Evolutionary conservation across 2,888 invertebrate species (phyloP).

Genomic region (Xanthorhoe designata): DNA sequence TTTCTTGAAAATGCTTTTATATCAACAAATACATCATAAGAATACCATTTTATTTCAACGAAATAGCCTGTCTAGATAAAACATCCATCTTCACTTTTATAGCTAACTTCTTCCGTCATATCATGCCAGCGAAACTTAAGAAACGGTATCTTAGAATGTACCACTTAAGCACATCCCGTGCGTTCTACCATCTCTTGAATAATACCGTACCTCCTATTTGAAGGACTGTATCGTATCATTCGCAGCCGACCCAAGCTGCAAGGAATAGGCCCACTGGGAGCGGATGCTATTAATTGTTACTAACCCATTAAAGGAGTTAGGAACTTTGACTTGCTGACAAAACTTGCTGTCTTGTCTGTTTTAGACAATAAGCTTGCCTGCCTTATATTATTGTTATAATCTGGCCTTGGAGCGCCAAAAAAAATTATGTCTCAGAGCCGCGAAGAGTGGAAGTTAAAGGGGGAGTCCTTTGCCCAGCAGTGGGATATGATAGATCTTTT

Average conservation of each 20-base stretch:
- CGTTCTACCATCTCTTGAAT: neutral
- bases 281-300: slow-evolving; percentile 45
- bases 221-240: slow-evolving; percentile 2
- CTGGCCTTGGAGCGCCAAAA: neutral
- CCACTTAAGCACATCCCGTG: neutral
- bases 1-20: too few species aligned
- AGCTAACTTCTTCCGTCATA: neutral
- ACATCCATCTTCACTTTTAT: neutral
- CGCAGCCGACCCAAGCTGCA: slow-evolving; percentile 20
- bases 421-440: too few species aligned
- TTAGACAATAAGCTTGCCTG: neutral
- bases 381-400: neutral
- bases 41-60: neutral
- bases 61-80: neutral
- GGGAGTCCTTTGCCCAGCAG: too few species aligned
- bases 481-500: too few species aligned
- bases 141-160: neutral
- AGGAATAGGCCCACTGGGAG: slow-evolving; percentile 37
- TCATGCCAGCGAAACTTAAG: neutral
- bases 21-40: neutral
- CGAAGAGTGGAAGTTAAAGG: too few species aligned
- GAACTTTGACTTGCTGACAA: slow-evolving; percentile 33
- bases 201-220: neutral
- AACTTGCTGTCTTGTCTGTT: slow-evolving; percentile 13
- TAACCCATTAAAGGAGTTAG: slow-evolving; percentile 31